Evolutionary conservation across 1,140 invertebrate species (phyloP), one percentile per base, ranked within the genome.

Genomic region (Uloborus diversus): DNA sequence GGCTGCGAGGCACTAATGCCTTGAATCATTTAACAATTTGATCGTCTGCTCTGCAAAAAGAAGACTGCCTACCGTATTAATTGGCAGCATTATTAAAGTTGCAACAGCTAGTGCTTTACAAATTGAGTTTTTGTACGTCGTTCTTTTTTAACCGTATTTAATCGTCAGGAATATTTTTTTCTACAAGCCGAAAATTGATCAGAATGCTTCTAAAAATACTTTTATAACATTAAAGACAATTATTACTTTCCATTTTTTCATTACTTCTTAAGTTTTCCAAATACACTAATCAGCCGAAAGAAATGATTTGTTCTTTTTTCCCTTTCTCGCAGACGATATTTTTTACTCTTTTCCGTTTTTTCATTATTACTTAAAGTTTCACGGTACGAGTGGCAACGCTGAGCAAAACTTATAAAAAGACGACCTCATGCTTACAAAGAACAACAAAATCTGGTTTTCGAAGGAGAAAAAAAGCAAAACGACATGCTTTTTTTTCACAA

Each of bases 1-100:
- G 62, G 47, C 49, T 78, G 20, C 32, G 47, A 66, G 47, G 33
- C 61, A 66, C 49, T 78, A 66, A 65, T 78, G 61, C 73, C 57
- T 65, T 78, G 73, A 78, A 78, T 78, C 73, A 78, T 78, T 78
- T 78, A 78, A 66, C 73, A 78, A 78, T 78, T 78, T 78, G 73
- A 78, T 78, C 73, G 62, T n/a, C n/a, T n/a, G n/a, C 57, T 14
- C 27, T 14, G 53, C 20, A 75, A 78, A 66, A 65, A 65, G 61
- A 65, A 73, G 11, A 49, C 73, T 32, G 42, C n/a, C 59, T 51
- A 11, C 51, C 20, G 73, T 78, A 78, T 78, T 78, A 78, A 78
- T 78, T 78, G 73, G 73, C 28, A n/a, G 23, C 61, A 78, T 78
- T 78, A 78, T 78, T 78, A 78, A 78, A 78, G 47, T 78, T 78